Evolutionary conservation across 92 coral and sea anemone genomes (phyloP).

Genomic region (Desmophyllum pertusum): DNA sequence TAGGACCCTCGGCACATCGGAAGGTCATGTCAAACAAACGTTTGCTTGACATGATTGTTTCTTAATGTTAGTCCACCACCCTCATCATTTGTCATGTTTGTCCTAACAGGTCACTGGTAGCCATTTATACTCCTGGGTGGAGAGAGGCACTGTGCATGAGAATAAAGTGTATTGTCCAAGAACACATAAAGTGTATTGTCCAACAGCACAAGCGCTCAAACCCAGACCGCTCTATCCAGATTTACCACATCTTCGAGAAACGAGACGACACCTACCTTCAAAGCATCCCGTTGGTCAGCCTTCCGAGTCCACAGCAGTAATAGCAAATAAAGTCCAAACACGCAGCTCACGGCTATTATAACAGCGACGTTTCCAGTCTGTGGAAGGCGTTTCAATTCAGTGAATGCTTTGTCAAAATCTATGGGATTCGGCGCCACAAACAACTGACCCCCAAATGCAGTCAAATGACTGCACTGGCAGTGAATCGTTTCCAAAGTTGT

Average conservation of each 20-base stretch:
- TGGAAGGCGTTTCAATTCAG: conserved; percentile 51
- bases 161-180: no score
- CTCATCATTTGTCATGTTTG: no score
- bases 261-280: conserved; percentile 50
- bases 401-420: conserved; percentile 67
- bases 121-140: no score
- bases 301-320: conserved; percentile 72
- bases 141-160: no score
- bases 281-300: conserved; percentile 58
- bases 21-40: neutral
- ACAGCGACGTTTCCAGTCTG: conserved; percentile 77
- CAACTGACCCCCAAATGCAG: conserved; percentile 76
- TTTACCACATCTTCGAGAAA: no score
- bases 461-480: conserved; percentile 70
- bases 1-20: no score
- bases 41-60: neutral
- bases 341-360: conserved; percentile 55
- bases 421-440: conserved; percentile 82
- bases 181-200: no score
- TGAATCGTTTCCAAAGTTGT: conserved; percentile 33
- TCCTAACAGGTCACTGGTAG: no score
- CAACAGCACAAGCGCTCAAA: no score
- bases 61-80: no score
- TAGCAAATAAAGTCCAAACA: conserved; percentile 61
- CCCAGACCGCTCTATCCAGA: no score